Conservation (phyloP, 2,888 invertebrate genomes). For the Leuctra nigra region DNA sequence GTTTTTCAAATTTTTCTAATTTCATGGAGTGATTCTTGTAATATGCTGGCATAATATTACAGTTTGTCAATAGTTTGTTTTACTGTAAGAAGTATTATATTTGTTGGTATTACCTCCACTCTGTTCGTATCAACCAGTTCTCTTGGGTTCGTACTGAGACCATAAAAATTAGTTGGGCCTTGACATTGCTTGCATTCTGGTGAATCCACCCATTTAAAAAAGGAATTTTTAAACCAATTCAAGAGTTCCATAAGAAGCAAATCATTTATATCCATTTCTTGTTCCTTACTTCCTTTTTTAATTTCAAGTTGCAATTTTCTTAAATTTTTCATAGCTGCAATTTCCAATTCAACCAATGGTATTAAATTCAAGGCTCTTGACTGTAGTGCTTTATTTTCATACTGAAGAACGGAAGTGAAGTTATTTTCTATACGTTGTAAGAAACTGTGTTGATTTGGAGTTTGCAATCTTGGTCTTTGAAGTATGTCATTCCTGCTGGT, state of each 20-base stretch:
- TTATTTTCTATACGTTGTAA: slow-evolving; percentile 40
- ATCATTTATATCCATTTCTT: slow-evolving; percentile 54
- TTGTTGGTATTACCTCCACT: slow-evolving; percentile 62
- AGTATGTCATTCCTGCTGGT: background rate
- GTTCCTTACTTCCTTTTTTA: slow-evolving; percentile 39
- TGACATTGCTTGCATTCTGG: slow-evolving; percentile 67
- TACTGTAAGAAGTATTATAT: too few species aligned
- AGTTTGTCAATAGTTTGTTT: too few species aligned
- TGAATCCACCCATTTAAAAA: slow-evolving; percentile 87
- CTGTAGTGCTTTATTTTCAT: slow-evolving; percentile 62
- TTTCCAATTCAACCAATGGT: slow-evolving; percentile 58
- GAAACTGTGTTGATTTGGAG: too few species aligned
- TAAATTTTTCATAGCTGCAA: slow-evolving; percentile 55
- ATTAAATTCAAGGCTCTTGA: slow-evolving; percentile 57
- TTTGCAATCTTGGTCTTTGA: background rate
- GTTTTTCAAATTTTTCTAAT: too few species aligned
- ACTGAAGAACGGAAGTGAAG: slow-evolving; percentile 56
- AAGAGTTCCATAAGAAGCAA: slow-evolving; percentile 71
- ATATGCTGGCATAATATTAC: too few species aligned
- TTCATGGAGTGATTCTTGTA: too few species aligned
- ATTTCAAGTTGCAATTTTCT: slow-evolving; percentile 53
- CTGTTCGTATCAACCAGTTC: slow-evolving; percentile 37
- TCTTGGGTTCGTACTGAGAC: slow-evolving; percentile 40
- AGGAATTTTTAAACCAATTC: slow-evolving; percentile 87
- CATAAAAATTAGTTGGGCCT: slow-evolving; percentile 43